Conservation (phyloP, 2,797 vertebrate genomes). For the Halcyon badia region DNA sequence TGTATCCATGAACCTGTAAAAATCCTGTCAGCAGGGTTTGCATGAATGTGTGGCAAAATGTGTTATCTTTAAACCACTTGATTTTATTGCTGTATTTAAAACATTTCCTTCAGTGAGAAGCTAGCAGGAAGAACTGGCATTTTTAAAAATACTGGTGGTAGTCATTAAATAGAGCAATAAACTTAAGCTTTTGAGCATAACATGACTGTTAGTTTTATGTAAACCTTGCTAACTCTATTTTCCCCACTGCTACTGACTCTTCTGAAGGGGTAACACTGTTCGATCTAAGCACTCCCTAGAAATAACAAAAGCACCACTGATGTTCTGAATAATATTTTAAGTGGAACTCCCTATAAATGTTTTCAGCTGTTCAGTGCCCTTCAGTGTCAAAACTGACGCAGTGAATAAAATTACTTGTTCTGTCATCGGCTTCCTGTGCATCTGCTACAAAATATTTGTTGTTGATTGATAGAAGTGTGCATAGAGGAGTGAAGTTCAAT, state of each 20-base stretch:
- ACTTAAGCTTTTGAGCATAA: constrained; percentile 83
- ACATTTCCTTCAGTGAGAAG: constrained; percentile 79
- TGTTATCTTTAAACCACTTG: constrained; percentile 80
- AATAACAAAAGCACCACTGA: not conserved
- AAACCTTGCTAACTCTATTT: not conserved
- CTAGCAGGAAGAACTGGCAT: constrained; percentile 77
- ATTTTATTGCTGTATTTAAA: constrained; percentile 85
- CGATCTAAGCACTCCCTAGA: not conserved
- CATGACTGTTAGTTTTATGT: constrained; percentile 73
- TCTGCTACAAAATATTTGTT: constrained; percentile 22
- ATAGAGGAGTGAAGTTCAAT: not conserved
- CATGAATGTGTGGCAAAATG: constrained; percentile 79
- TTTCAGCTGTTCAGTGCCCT: constrained; percentile 32
- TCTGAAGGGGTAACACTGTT: not conserved
- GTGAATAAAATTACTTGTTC: constrained; percentile 45
- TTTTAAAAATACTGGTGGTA: constrained; percentile 80
- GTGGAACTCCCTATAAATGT: constrained; percentile 5
- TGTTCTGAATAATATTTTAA: constrained; percentile 5
- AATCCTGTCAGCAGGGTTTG: constrained; percentile 77
- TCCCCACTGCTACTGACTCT: not conserved
- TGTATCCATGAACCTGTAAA: constrained; percentile 73
- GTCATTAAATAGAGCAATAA: constrained; percentile 86
- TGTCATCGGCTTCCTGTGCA: not conserved
- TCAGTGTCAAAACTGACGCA: not conserved
- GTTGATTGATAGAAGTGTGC: not conserved